Base-by-base conservation (phyloP, 2,888 invertebrate species). In the Cheiracanthium punctorium region DNA sequence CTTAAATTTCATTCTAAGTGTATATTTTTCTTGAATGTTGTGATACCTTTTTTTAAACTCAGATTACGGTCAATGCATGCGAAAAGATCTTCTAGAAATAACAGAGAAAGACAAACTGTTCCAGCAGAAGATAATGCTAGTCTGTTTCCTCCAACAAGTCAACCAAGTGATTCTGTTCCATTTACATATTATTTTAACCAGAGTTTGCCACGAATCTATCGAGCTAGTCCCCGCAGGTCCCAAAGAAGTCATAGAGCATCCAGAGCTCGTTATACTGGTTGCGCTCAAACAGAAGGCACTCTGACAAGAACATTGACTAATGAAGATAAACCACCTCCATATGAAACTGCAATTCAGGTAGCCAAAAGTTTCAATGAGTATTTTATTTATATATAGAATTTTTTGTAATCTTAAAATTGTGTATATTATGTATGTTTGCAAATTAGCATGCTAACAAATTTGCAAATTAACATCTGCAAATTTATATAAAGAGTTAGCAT, bases 271-370 rank as follows among this genome's bases (percentile, higher is more conserved):
- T 86, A 86, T 65, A 71, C 74, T 20, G 58, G 74, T 14, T 86
- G 85, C 43, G 58, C 80, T 12, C 80, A 75, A 80, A 65, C 75
- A 0, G 85, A 86, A 71, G 70, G 70, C n/a, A 75, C 64, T n/a
- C 30, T 84, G 28, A 75, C 70, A 43, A 32, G 69, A 14, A 75
- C 80, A 2, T 69, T 80, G 1, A 17, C 79, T 17, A 80, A 80
- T 71, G 80, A 86, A 64, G 85, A 86, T 41, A 86, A 86, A 64
- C 85, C 85, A 29, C 85, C 85, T 14, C 80, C 85, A 10, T 86
- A 86, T 75, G 85, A 86, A 80, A 52, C 80, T 32, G 85, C 85
- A n/a, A 70, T 86, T 32, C 85, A 86, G 71, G 85, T 86, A 76
- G 33, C 8, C 17, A 41, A 41, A 17, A 30, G 12, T 37, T 37